phyloP scores from a whole-genome alignment of 2,113 vertebrate species.

The Ceratotherium simum region DNA sequence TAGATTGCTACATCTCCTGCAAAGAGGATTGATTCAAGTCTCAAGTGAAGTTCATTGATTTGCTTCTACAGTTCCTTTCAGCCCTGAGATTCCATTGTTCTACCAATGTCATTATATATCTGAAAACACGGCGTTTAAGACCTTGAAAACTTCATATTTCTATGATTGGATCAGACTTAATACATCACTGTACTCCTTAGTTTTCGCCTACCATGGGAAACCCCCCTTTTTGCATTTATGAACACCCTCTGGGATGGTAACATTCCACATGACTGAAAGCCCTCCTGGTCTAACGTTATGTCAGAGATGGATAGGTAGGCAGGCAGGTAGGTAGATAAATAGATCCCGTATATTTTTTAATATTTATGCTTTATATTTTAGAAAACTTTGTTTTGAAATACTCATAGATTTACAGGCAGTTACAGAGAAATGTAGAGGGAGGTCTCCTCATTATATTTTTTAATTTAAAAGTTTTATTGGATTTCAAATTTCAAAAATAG shows the following conservation, averaged over 20 bases:
- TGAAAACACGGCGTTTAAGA: not conserved
- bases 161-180: not conserved
- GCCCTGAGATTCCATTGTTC: not conserved
- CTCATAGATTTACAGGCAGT: not conserved
- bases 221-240: not conserved
- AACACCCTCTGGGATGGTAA: not conserved
- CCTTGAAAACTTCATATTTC: not conserved
- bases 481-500: constrained; percentile 13
- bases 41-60: not conserved
- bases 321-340: not conserved
- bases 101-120: not conserved
- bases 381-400: not conserved
- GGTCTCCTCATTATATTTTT: not conserved
- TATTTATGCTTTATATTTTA: not conserved
- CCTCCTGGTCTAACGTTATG: not conserved
- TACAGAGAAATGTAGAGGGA: not conserved
- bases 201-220: not conserved
- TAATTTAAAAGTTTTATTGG: not conserved
- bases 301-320: not conserved
- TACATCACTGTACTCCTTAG: not conserved
- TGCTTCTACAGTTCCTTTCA: not conserved
- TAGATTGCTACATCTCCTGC: not conserved
- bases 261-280: not conserved
- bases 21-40: not conserved
- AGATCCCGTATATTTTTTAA: not conserved